phyloP scores from a whole-genome alignment of 2,113 vertebrate species.

The Pogona vitticeps region DNA sequence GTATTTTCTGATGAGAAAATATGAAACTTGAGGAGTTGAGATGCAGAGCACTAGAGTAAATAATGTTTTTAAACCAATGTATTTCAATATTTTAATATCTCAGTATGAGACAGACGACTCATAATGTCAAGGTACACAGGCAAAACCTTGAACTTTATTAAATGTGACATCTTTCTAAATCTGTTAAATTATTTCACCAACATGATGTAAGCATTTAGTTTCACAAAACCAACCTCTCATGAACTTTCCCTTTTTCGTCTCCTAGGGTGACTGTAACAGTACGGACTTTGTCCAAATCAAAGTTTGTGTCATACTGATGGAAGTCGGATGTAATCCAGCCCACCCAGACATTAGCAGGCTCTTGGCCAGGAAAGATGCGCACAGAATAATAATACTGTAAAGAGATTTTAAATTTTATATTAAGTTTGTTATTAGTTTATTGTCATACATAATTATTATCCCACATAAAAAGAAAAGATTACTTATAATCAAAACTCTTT shows the following conservation, averaged over 20 bases:
- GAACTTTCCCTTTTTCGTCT: conserved; percentile 97
- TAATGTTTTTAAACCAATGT: too few relatives aligned
- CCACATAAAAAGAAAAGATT: conserved; percentile 19
- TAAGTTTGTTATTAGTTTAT: background rate
- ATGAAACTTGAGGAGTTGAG: too few relatives aligned
- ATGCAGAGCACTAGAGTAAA: too few relatives aligned
- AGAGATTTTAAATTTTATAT: conserved; percentile 34
- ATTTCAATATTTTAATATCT: too few relatives aligned
- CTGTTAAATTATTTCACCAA: background rate
- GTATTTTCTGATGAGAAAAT: too few relatives aligned
- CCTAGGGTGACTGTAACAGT: conserved; percentile 94
- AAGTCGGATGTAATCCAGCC: conserved; percentile 98
- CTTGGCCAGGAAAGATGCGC: conserved; percentile 95
- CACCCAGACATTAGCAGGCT: conserved; percentile 94
- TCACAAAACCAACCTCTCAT: conserved; percentile 87
- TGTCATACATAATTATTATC: conserved; percentile 28
- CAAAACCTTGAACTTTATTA: background rate
- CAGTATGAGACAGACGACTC: too few relatives aligned
- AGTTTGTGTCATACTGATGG: conserved; percentile 90
- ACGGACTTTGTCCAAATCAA: conserved; percentile 90
- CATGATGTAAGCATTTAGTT: background rate
- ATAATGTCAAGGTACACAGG: too few relatives aligned
- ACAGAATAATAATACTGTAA: conserved; percentile 93
- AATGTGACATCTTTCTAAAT: background rate
- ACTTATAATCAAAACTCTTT: too few relatives aligned